Evolutionary conservation across 2,113 vertebrate genomes (phyloP).

Genomic region (Malurus alboscapulatus): DNA sequence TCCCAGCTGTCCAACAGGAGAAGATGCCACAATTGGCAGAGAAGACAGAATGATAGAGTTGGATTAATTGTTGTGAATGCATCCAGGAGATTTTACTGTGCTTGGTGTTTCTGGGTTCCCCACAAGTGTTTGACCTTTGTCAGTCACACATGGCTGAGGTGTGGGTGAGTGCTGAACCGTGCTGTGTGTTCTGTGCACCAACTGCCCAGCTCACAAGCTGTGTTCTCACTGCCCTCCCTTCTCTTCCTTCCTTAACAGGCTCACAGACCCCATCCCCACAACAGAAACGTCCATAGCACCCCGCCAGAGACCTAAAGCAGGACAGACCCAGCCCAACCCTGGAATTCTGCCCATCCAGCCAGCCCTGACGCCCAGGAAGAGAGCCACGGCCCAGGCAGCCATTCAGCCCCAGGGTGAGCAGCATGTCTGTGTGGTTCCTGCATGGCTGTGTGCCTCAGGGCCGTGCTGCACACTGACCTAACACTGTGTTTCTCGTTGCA

Average conservation of each 20-base stretch:
- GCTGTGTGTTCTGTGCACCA: neutral
- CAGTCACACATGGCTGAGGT: neutral
- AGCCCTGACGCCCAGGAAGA: slow-evolving; percentile 91
- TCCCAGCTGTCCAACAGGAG: neutral
- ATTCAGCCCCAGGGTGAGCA: slow-evolving; percentile 63
- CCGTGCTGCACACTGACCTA: neutral
- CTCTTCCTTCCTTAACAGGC: slow-evolving; percentile 63
- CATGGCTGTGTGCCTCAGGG: accelerated
- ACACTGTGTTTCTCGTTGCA: accelerated
- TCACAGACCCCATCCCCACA: slow-evolving; percentile 91
- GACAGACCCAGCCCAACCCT: slow-evolving; percentile 89
- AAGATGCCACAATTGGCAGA: neutral
- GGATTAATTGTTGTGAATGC: neutral
- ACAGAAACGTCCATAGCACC: slow-evolving; percentile 96
- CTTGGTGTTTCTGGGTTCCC: neutral
- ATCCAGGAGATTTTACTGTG: neutral
- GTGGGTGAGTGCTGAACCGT: neutral
- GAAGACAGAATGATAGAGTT: neutral
- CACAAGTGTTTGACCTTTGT: neutral
- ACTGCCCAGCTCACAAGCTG: neutral
- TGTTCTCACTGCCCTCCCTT: neutral
- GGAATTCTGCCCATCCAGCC: slow-evolving; percentile 95
- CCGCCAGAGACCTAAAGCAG: slow-evolving; percentile 94
- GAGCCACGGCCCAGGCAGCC: slow-evolving; percentile 77
- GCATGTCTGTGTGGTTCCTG: accelerated